A percentile compares a stretch with the other conserved stretches of the same genome.
phyloP scores from a whole-genome alignment of 1,140 invertebrate genomes.

The Chionoecetes opilio region DNA sequence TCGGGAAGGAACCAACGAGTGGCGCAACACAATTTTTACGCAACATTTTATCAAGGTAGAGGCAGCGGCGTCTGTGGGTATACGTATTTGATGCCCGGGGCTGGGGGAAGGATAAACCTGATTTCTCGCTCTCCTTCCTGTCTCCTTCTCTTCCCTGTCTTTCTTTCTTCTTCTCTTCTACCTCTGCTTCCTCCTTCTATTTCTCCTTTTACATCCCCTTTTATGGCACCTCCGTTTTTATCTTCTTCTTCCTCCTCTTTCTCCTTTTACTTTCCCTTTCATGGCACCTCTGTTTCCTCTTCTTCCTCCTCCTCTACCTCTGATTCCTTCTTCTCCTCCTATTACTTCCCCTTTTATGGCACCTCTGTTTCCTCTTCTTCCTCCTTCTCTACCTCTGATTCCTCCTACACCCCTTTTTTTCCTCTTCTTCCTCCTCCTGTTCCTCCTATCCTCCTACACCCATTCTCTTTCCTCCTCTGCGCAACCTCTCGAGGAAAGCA shows the following conservation, averaged over 20 bases:
- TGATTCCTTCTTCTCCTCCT: not conserved
- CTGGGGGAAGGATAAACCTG: not conserved
- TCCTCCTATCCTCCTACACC: not conserved
- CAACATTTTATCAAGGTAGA: not conserved
- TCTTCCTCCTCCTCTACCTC: too few relatives aligned
- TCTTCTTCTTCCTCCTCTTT: too few relatives aligned
- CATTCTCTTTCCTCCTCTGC: not conserved
- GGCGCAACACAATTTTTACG: slow-evolving; percentile 13
- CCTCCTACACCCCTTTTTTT: not conserved
- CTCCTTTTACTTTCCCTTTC: too few relatives aligned
- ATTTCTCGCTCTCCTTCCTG: not conserved
- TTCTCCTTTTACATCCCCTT: not conserved
- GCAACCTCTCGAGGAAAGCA: not conserved
- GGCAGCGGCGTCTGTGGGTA: not conserved
- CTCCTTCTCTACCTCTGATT: not conserved
- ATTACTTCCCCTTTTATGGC: not conserved
- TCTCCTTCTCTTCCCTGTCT: not conserved
- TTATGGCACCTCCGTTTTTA: not conserved
- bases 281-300: too few relatives aligned
- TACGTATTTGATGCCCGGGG: not conserved
- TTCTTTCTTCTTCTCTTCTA: not conserved
- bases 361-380: not conserved
- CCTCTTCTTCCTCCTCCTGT: not conserved
- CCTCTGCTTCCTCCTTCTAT: not conserved
- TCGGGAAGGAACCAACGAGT: too few relatives aligned